Evolutionary conservation across 2,888 invertebrate species (phyloP), one percentile per base, ranked within the genome.

Genomic region (Agrypnus murinus): DNA sequence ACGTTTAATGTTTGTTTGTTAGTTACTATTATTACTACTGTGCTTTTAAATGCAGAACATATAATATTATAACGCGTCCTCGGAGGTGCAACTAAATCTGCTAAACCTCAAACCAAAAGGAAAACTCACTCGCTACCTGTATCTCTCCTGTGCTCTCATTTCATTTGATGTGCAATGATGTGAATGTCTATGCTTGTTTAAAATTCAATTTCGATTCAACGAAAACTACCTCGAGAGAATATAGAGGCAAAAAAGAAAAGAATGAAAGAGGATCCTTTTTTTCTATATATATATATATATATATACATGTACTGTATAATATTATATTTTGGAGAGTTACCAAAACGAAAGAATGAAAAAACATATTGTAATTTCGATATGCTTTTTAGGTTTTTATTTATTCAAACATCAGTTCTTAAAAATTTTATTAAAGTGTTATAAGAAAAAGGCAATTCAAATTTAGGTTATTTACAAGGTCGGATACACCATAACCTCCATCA

Each of bases 141-240:
- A 57, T 45, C 48, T 25, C 25, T 25, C 25, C 5, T 25, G n/a
- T n/a, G n/a, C 36, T 45, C 14, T 46, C 65, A 57, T 57, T 65
- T 65, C 46, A 65, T 65, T 65, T 65, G 65, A 65, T 65, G 65
- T 58, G 45, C 65, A 58, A 65, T 65, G 57, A 65, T 36, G 58
- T 58, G 65, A 46, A 58, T 65, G 58, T 15, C 46, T 36, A 31
- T 65, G 57, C 45, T 45, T 65, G 58, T 57, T 65, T 65, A 65
- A 57, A 65, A 65, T 65, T 65, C 65, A 65, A 58, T 65, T 65
- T 65, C 36, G 32, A 14, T 40, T 31, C 57, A 12, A 50, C 31
- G 57, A 38, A 65, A 65, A 50, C 31, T 31, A 50, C 50, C 50
- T 10, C 19, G 43, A 14, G 43, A 43, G 46, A 50, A 50, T 50